Evolutionary conservation across 1,140 invertebrate species (phyloP).

Genomic region (Anastatus disparis): DNA sequence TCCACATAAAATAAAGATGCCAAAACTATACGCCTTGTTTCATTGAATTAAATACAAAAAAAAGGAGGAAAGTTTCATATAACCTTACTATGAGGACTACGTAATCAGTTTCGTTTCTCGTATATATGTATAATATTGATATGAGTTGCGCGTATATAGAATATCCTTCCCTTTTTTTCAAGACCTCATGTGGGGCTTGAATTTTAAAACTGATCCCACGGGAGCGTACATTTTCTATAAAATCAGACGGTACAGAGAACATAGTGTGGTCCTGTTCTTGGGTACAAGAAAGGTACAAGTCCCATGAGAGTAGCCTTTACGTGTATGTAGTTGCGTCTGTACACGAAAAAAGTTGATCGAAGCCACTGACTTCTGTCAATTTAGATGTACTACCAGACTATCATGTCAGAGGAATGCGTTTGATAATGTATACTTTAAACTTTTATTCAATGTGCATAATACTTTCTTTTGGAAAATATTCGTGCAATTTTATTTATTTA

Average conservation of each 20-base stretch:
- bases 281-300: conserved; percentile 51
- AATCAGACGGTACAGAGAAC: conserved; percentile 51
- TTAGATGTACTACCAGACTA: too few relatives aligned
- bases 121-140: too few relatives aligned
- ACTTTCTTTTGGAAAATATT: too few relatives aligned
- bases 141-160: conserved; percentile 46
- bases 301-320: conserved; percentile 45
- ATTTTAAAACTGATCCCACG: conserved; percentile 56
- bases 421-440: too few relatives aligned
- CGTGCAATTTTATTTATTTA: too few relatives aligned
- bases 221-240: conserved; percentile 47
- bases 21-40: too few relatives aligned
- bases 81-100: too few relatives aligned
- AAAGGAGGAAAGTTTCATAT: too few relatives aligned
- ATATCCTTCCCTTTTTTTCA: neutral
- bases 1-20: too few relatives aligned
- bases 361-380: conserved; percentile 6
- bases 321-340: neutral
- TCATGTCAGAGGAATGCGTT: too few relatives aligned
- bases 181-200: conserved; percentile 48
- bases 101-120: conserved; percentile 35
- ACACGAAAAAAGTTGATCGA: conserved; percentile 5
- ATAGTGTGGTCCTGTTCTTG: conserved; percentile 49
- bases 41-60: too few relatives aligned
- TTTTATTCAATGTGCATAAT: too few relatives aligned